Base-by-base conservation (phyloP, 2,888 invertebrate genomes). In the Leucoma salicis region DNA sequence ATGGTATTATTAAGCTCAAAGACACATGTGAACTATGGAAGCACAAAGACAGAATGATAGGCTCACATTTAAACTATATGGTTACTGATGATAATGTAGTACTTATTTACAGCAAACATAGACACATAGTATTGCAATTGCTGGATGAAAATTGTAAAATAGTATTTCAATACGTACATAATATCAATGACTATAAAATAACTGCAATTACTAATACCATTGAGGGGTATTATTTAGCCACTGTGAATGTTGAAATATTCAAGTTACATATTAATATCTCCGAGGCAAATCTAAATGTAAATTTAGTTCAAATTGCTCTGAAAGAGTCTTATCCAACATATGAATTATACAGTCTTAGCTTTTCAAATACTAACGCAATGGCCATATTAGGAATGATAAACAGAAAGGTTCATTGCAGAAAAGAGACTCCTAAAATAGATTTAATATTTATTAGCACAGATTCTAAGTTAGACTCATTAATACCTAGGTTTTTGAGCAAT, bases 181-280 rank as follows among this genome's bases (percentile, higher is more conserved):
- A 80, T 45, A 44, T 87, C 0, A 85, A 84, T 62, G 88, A 88
- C 57, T 56, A 78, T 28, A 70, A 65, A 63, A 81, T 88, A 38
- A 66, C 77, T 21, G 60, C 59, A 31, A 66, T 88, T 11, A 59
- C 49, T 2, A 66, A 69, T 33, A 42, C 55, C 1, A 39, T 49
- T 1, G 47, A 70, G 28, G 51, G 46, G 1, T 56, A 77, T 39
- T 78, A 71, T 44, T 21, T 82, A 6, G 55, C 69, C 8, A 83
- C 81, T 2, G 40, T 73, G 1, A 82, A 86, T 57, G 61, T 66
- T 32, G 68, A 73, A 37, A 54, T 84, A 25, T 85, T 67, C 46
- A 74, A 66, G 65, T 46, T 84, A 10, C 51, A 63, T 35, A 51
- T 71, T 11, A 42, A 7, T 10, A n/a, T 69, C 3, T 21, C 15